A percentile compares a stretch with the other conserved stretches of the same genome.
These are phyloP conservation scores for Grallaria varia DNA, from an alignment of 2,113 vertebrate genomes.

Conservation along the genomic window DNA sequence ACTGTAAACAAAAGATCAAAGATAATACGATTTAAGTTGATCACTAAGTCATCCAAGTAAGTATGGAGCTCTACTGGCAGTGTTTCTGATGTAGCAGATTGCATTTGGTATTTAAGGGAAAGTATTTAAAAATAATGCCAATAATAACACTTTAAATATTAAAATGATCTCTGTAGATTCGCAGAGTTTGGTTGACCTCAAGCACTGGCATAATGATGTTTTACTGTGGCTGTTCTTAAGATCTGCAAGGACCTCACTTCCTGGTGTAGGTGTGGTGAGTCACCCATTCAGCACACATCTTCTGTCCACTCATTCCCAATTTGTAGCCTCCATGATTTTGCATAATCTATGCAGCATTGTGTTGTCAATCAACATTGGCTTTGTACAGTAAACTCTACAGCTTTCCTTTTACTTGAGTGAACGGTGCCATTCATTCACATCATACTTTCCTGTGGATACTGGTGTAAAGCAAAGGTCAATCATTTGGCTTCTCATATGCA, in stretches of 20 bases:
- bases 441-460: neutral
- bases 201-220: constrained; percentile 1
- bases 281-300: constrained; percentile 27
- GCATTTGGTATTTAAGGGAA: constrained; percentile 41
- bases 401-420: constrained; percentile 19
- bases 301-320: constrained; percentile 15
- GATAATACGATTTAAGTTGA: constrained; percentile 61
- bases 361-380: neutral
- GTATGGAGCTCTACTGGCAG: constrained; percentile 26
- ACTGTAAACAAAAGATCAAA: constrained; percentile 58
- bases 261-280: constrained; percentile 52
- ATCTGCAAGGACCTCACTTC: neutral
- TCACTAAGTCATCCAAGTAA: constrained; percentile 53
- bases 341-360: neutral
- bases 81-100: constrained; percentile 55
- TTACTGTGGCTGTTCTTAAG: neutral
- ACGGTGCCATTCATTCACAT: constrained; percentile 30
- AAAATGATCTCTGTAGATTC: constrained; percentile 3
- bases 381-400: constrained; percentile 14
- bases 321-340: constrained; percentile 1
- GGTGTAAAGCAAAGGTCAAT: neutral
- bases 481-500: neutral
- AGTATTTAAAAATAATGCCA: constrained; percentile 50
- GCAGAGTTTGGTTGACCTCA: neutral
- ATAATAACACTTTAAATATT: constrained; percentile 18